A percentile compares a stretch with the other conserved stretches of the same genome.
Conservation (phyloP, 1,140 invertebrate genomes). For the Drosophila fuyamai region DNA sequence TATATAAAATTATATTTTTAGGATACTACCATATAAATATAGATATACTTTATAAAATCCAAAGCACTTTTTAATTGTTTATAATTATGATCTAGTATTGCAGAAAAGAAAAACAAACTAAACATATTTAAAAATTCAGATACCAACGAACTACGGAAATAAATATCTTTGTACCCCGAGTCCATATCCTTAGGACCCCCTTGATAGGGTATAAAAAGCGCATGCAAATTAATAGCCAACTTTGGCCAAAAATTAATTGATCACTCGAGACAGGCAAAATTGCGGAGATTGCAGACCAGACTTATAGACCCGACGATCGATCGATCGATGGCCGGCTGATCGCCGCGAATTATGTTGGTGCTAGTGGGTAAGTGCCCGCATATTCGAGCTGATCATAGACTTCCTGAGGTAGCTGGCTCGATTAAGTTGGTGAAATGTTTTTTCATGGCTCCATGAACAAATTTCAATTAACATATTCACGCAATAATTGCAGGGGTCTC, state of each 20-base stretch:
- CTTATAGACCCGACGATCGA: conserved; percentile 57
- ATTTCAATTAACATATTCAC: conserved; percentile 81
- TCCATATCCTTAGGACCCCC: background rate
- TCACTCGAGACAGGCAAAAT: conserved; percentile 66
- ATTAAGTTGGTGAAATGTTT: conserved; percentile 62
- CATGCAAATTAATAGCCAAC: conserved; percentile 79
- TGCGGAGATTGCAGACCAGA: conserved; percentile 57
- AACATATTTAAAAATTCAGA: no score
- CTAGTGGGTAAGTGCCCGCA: conserved; percentile 58
- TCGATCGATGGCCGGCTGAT: conserved; percentile 50
- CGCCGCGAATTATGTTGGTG: conserved; percentile 55
- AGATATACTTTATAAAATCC: no score
- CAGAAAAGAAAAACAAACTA: background rate
- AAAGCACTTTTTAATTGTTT: no score
- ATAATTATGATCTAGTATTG: no score
- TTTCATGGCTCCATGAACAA: conserved; percentile 68
- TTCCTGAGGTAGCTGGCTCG: conserved; percentile 31
- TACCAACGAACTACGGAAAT: no score
- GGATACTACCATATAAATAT: no score
- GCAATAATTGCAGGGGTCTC: conserved; percentile 70
- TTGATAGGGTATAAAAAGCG: conserved; percentile 44
- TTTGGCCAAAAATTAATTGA: conserved; percentile 79
- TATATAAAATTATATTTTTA: no score
- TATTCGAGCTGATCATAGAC: conserved; percentile 54
- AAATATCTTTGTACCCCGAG: no score